Percentiles rank a stretch among this genome's conserved stretches.
These are phyloP conservation scores for Ochotona curzoniae DNA, from an alignment of 2,113 vertebrate genomes.

Conservation along the genomic window DNA sequence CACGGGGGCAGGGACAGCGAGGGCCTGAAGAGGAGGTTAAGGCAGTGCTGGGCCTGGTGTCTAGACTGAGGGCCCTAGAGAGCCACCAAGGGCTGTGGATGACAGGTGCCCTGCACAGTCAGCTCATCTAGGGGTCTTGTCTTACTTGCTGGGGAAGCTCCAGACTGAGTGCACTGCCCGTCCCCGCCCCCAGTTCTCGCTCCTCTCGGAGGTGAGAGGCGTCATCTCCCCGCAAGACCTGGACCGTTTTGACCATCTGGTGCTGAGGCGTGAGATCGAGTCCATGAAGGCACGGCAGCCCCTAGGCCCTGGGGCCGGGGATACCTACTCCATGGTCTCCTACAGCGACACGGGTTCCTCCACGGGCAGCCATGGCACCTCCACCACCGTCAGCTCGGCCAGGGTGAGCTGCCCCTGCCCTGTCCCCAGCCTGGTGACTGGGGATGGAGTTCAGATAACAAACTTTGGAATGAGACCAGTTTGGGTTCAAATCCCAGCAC, in stretches of 20 bases:
- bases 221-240: constrained; percentile 94
- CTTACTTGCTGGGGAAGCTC: too few relatives aligned
- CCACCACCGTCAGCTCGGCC: constrained; percentile 96
- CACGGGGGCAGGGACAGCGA: neutral
- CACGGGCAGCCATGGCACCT: constrained; percentile 95
- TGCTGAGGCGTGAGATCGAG: constrained; percentile 95
- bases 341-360: constrained; percentile 94
- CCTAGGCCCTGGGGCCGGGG: constrained; percentile 76
- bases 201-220: constrained; percentile 94
- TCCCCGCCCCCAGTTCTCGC: constrained; percentile 90
- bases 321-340: constrained; percentile 93
- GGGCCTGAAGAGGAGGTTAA: neutral
- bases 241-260: constrained; percentile 94
- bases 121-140: neutral
- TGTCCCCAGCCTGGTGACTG: neutral
- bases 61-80: neutral
- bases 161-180: neutral
- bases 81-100: neutral
- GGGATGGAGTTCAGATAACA: neutral
- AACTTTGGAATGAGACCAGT: neutral
- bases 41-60: neutral
- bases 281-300: constrained; percentile 95
- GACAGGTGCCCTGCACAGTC: neutral
- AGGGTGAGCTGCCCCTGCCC: constrained; percentile 87
- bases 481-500: neutral